Base-by-base conservation (phyloP, 2,888 invertebrate genomes). In the Cosmopolites sordidus region DNA sequence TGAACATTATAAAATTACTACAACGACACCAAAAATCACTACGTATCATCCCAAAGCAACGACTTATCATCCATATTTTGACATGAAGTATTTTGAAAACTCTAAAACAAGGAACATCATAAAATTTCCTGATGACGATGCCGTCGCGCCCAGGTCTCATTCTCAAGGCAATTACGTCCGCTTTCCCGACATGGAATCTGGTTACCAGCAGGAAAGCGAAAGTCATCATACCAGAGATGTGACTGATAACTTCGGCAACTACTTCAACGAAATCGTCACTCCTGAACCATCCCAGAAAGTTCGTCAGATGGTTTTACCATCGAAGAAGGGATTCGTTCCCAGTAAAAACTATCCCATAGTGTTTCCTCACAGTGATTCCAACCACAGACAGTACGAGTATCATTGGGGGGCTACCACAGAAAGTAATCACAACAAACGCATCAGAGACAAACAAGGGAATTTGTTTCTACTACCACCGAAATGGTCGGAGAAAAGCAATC, bases 391-490 rank as follows among this genome's bases (percentile, higher is more conserved):
- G 16, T 48, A 33, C 42, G 30, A 41, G 17, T 33, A 48, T 16
- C 41, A 41, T 9, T 12, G 17, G 9, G 48, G 16, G 2, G 43
- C 54, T 15, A 58, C 51, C 1, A 55, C 51, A 15, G 51, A 55
- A 12, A 43, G 16, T 11, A 8, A 16, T 33, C 43, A 46, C 14
- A 12, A 14, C 6, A 47, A 49, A 40, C 58, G 64, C 45, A 67
- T 69, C 50, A 62, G 69, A 15, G 70, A 71, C 16, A 68, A 64
- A 51, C 58, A 60, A 42, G 58, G 53, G 16, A 59, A 62, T 46
- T 62, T 67, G 51, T 69, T 69, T 62, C 56, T 63, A 8, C 50
- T 68, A 14, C 66, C 69, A 4, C 60, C 68, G 1, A 58, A 54
- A 22, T 68, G 65, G 65, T 62, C 62, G 18, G 60, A 64, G 29